Evolutionary conservation across 2,113 vertebrate species (phyloP).

Genomic region (Isichthys henryi): DNA sequence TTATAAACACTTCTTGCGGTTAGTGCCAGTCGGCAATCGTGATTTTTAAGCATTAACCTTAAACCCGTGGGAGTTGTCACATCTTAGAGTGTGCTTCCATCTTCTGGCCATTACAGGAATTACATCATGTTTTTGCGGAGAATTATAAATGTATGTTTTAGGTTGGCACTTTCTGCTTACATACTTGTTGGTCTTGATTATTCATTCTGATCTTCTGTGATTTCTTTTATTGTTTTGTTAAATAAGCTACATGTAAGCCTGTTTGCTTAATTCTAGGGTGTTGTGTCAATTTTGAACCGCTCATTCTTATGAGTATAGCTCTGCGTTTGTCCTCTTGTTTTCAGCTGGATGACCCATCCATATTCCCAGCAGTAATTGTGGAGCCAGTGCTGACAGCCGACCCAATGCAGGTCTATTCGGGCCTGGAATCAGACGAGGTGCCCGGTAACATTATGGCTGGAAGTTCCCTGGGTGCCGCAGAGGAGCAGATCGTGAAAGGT

Average conservation of each 20-base stretch:
- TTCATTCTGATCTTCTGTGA: background rate
- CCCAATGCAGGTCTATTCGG: constrained; percentile 76
- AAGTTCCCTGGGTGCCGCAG: constrained; percentile 62
- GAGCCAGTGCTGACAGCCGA: constrained; percentile 74
- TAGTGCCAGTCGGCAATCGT: background rate
- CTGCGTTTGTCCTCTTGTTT: background rate
- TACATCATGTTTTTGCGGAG: background rate
- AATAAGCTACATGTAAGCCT: background rate
- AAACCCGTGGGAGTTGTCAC: background rate
- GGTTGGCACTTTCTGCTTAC: background rate
- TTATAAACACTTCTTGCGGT: background rate
- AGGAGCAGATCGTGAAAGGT: constrained; percentile 67
- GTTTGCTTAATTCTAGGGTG: background rate
- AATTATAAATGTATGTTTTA: background rate
- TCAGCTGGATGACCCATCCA: constrained; percentile 76
- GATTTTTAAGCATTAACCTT: background rate
- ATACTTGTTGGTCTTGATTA: background rate
- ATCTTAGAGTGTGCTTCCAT: background rate
- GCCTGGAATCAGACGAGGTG: constrained; percentile 71
- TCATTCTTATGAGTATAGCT: constrained; percentile 15
- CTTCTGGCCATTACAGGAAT: background rate
- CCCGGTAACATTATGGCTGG: constrained; percentile 71
- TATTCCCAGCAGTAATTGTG: constrained; percentile 78
- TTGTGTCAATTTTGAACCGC: background rate
- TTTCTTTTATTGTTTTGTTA: background rate